These are phyloP conservation scores for Eupithecia abbreviata DNA, from an alignment of 2,888 invertebrate species.

Conservation along the genomic window DNA sequence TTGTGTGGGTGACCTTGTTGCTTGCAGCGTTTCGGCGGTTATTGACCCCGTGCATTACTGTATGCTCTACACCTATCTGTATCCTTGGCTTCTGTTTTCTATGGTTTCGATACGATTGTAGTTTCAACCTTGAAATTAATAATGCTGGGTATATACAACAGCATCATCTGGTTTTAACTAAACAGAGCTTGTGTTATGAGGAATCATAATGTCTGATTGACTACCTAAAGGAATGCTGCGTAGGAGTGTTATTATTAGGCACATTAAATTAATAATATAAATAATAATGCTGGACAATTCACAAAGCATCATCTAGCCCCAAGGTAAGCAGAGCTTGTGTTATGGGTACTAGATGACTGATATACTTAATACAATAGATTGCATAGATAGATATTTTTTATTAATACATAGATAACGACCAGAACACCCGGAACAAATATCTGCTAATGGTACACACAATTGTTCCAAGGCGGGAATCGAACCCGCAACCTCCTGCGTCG, in stretches of 20 bases:
- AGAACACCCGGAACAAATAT: too few relatives aligned
- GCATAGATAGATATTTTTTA: too few relatives aligned
- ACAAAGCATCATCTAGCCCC: too few relatives aligned
- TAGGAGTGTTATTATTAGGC: neutral
- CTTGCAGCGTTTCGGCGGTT: conserved; percentile 80
- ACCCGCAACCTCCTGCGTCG: too few relatives aligned
- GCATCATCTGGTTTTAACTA: neutral
- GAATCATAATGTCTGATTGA: neutral
- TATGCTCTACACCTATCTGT: conserved; percentile 56
- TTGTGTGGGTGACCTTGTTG: conserved; percentile 81
- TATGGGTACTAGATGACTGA: too few relatives aligned
- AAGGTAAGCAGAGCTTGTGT: too few relatives aligned
- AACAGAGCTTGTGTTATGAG: neutral
- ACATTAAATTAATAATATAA: too few relatives aligned
- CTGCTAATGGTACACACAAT: too few relatives aligned
- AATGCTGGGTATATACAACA: neutral
- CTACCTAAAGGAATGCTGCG: neutral
- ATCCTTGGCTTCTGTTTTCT: conserved; percentile 8
- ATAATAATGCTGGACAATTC: too few relatives aligned
- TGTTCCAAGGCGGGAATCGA: too few relatives aligned
- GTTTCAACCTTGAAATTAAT: neutral
- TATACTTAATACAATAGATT: too few relatives aligned
- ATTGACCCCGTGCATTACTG: conserved; percentile 72
- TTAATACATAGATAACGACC: too few relatives aligned
- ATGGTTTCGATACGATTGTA: neutral